These are phyloP conservation scores for Bemisia tabaci DNA, from an alignment of 1,140 invertebrate genomes.

Conservation along the genomic window DNA sequence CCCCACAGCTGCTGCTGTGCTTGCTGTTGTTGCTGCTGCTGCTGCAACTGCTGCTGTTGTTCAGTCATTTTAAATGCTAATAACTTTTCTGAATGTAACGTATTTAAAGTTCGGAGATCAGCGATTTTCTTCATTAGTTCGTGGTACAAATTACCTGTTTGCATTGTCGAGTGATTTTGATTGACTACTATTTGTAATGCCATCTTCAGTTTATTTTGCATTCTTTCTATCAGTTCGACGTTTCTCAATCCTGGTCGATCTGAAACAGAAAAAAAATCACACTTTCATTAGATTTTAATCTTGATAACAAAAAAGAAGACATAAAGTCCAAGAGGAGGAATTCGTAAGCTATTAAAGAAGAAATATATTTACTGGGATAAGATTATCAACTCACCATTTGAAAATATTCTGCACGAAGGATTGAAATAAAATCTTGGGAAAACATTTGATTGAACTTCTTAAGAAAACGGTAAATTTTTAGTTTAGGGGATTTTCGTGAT, in stretches of 20 bases:
- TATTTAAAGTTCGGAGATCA: constrained; percentile 87
- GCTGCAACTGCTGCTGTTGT: constrained; percentile 54
- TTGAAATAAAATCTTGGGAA: no score
- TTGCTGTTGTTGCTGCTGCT: constrained; percentile 23
- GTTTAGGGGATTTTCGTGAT: no score
- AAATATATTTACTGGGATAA: no score
- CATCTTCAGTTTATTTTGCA: constrained; percentile 75
- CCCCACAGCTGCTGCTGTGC: constrained; percentile 19
- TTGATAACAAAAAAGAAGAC: constrained; percentile 19
- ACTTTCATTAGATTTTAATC: no score
- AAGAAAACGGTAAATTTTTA: no score
- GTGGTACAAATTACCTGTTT: constrained; percentile 49
- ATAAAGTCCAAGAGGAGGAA: constrained; percentile 7
- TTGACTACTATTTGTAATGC: constrained; percentile 73
- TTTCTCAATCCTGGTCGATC: constrained; percentile 84
- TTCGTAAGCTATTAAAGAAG: neutral
- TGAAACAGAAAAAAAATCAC: constrained; percentile 24
- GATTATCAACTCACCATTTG: no score
- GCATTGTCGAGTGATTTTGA: constrained; percentile 69
- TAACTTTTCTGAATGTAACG: constrained; percentile 89
- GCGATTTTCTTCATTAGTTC: constrained; percentile 89
- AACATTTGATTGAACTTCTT: no score
- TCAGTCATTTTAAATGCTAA: constrained; percentile 84
- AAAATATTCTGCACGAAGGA: no score
- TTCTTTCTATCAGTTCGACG: constrained; percentile 77